phyloP scores from a whole-genome alignment of 2,888 invertebrate species.

The Dendrolimus pini region DNA sequence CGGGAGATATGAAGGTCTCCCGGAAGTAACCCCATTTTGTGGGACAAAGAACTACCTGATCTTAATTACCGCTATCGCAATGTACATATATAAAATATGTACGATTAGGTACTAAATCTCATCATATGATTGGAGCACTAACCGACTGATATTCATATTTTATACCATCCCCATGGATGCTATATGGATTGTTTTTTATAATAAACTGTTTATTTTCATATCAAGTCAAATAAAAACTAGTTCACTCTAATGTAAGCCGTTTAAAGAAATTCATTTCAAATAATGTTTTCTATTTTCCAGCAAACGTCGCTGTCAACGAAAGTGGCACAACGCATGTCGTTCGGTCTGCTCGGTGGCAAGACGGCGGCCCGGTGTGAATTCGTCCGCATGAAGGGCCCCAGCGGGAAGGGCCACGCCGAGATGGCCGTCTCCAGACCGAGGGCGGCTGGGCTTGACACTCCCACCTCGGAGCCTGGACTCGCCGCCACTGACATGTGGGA shows the following conservation, averaged over 20 bases:
- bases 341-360: constrained; percentile 89
- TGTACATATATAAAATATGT: too few species aligned
- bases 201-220: too few species aligned
- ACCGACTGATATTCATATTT: too few species aligned
- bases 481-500: constrained; percentile 93
- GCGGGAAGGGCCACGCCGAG: constrained; percentile 95
- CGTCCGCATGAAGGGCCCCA: constrained; percentile 98
- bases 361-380: constrained; percentile 95
- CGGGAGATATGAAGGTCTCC: too few species aligned
- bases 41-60: too few species aligned
- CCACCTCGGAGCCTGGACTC: constrained; percentile 93
- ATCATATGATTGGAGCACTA: too few species aligned
- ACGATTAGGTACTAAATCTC: too few species aligned
- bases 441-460: constrained; percentile 95
- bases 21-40: too few species aligned
- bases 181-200: too few species aligned
- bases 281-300: constrained; percentile 41
- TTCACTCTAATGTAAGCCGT: neutral
- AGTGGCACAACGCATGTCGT: constrained; percentile 96
- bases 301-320: constrained; percentile 96
- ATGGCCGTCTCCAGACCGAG: constrained; percentile 97
- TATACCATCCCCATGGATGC: too few species aligned
- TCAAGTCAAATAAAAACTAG: too few species aligned
- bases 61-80: too few species aligned
- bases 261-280: neutral